Evolutionary conservation across 1,140 invertebrate species (phyloP).

Genomic region (Cryptotermes secundus): DNA sequence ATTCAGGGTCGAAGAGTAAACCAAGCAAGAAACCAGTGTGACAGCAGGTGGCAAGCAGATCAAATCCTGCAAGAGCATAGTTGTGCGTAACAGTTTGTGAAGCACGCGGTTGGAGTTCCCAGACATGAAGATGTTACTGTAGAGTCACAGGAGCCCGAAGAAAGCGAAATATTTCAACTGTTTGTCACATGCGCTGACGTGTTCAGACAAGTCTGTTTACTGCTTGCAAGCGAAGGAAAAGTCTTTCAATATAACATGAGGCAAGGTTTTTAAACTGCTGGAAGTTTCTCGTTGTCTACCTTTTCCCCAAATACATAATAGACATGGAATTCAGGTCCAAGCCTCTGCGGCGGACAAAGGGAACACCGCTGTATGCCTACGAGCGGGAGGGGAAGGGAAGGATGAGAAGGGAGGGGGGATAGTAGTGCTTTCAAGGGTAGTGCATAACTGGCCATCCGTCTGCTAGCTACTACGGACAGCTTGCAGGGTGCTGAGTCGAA

Average conservation of each 20-base stretch:
- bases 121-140: background rate
- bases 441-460: background rate
- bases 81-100: background rate
- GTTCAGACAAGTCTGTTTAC: background rate
- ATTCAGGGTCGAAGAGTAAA: too few species aligned
- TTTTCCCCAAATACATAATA: constrained; percentile 13
- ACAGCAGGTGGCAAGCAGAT: too few species aligned
- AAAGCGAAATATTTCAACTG: background rate
- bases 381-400: background rate
- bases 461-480: background rate
- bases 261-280: background rate
- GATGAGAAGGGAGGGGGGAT: background rate
- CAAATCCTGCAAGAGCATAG: too few species aligned
- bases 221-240: background rate
- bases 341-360: background rate
- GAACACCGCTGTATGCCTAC: background rate
- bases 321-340: constrained; percentile 14
- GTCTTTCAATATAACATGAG: constrained; percentile 17
- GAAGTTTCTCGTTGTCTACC: background rate
- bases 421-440: background rate
- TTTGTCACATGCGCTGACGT: background rate
- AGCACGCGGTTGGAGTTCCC: background rate
- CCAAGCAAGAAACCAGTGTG: too few species aligned
- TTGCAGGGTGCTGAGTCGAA: background rate
- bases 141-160: background rate